Evolutionary conservation across 2,797 vertebrate species (phyloP).

Genomic region (Sarcoramphus papa): DNA sequence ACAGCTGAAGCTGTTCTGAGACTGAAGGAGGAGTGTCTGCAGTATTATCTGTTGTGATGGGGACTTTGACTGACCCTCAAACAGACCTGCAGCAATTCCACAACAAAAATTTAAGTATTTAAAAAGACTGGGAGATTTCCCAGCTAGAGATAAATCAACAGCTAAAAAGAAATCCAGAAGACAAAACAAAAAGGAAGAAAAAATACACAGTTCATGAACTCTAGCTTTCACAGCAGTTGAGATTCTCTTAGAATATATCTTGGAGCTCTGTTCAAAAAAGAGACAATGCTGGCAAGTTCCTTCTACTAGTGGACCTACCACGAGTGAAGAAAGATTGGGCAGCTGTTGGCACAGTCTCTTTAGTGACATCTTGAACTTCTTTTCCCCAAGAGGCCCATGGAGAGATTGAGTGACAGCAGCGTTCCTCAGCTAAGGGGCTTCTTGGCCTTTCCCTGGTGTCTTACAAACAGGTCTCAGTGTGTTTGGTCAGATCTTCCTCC

Average conservation of each 20-base stretch:
- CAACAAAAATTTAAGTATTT: slow-evolving; percentile 10
- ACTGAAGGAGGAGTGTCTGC: neutral
- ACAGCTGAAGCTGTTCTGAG: slow-evolving; percentile 2
- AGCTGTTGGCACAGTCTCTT: neutral
- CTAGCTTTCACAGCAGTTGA: neutral
- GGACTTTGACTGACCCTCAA: slow-evolving; percentile 5
- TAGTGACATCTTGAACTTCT: neutral
- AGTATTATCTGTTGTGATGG: neutral
- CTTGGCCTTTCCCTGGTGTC: neutral
- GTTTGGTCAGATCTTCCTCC: neutral
- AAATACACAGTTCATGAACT: slow-evolving; percentile 44
- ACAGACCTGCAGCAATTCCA: slow-evolving; percentile 8
- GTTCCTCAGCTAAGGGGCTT: neutral
- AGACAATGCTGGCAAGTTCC: neutral
- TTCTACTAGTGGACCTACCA: neutral
- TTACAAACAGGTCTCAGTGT: neutral
- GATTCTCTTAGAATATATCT: neutral
- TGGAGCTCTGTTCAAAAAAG: neutral
- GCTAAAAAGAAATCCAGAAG: slow-evolving; percentile 41
- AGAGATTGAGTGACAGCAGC: neutral
- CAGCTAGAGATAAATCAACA: slow-evolving; percentile 48
- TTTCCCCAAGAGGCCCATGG: neutral
- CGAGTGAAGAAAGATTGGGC: neutral
- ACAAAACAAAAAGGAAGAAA: slow-evolving; percentile 45
- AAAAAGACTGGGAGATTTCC: slow-evolving; percentile 41